Base-by-base conservation (phyloP, 2,113 vertebrate genomes). In the Phoxinus phoxinus region DNA sequence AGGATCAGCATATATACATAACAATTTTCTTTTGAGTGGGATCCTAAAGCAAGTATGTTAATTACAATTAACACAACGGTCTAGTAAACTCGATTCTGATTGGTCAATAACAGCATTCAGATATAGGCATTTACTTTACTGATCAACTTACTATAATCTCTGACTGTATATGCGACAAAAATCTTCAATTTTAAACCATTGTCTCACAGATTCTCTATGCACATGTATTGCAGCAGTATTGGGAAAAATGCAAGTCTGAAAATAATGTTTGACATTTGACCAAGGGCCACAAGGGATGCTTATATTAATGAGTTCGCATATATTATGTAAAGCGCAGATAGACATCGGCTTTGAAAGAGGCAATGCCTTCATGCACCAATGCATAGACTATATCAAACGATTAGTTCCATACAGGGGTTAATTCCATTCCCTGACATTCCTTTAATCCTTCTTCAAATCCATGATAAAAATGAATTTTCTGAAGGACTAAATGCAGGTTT, bases 391-490 rank as follows among this genome's bases (percentile, higher is more conserved):
- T 67, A 69, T 65, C 19, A 51, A 78, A 87, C 90, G 0, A 11
- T 63, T 84, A 86, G 86, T 89, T 88, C 84, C 84, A 84, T 93
- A 91, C 88, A 93, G 88, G 85, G 87, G 81, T 91, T 44, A 90
- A 88, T 91, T 69, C 12, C 74, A 94, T 92, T 94, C 92, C 91
- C 91, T 90, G 85, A 92, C 83, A 89, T 90, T 93, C 90, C 92
- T 91, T 92, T 89, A 86, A 83, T 88, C 67, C 85, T 82, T 25
- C 74, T 69, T 76, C 67, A 84, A 91, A 93, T 92, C 91, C 84
- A 91, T 90, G 92, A 92, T 86, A 86, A 88, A 85, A 94, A 94
- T 94, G 90, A 86, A 93, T 94, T 81, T 94, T 93, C 88, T 90
- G 88, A 90, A 89, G 90, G 88, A 91, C 90, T 82, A 90, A 90